Evolutionary conservation across 1,140 invertebrate species (phyloP).

Genomic region (Cataglyphis hispanica): DNA sequence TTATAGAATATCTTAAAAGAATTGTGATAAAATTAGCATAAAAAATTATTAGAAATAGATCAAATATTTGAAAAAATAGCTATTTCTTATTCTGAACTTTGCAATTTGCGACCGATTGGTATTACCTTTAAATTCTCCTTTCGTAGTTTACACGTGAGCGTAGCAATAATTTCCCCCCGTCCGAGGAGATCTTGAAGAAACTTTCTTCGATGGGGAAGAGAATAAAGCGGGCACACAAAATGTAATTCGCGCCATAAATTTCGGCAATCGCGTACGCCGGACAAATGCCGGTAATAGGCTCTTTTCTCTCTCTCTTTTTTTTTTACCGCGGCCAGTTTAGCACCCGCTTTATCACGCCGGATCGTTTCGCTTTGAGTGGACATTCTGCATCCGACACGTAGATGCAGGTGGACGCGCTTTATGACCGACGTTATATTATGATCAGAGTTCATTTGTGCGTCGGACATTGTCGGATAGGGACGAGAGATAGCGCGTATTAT

Average conservation of each 20-base stretch:
- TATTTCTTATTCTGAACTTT: too few species aligned
- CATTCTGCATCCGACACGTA: slow-evolving; percentile 73
- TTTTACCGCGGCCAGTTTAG: slow-evolving; percentile 61
- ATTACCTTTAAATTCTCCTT: background rate
- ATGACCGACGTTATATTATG: slow-evolving; percentile 75
- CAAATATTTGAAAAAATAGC: too few species aligned
- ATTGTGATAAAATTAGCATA: too few species aligned
- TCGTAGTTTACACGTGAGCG: background rate
- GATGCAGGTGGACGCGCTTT: slow-evolving; percentile 76
- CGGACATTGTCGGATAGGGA: slow-evolving; percentile 39
- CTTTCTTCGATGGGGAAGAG: background rate
- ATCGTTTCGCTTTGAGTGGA: slow-evolving; percentile 73
- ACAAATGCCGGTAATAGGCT: slow-evolving; percentile 73
- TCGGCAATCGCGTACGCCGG: slow-evolving; percentile 31
- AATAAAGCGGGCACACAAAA: background rate
- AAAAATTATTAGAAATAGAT: too few species aligned
- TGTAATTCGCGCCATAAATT: slow-evolving; percentile 57
- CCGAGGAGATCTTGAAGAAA: slow-evolving; percentile 9
- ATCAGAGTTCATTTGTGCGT: slow-evolving; percentile 73
- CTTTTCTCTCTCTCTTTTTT: slow-evolving; percentile 56
- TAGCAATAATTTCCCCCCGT: slow-evolving; percentile 14
- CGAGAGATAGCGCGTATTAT: background rate
- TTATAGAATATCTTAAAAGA: too few species aligned
- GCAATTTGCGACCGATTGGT: background rate
- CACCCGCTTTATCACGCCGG: slow-evolving; percentile 69